Percentiles rank a stretch among this genome's conserved stretches.
Evolutionary conservation across 23 tunicate genomes (phyloP).

Genomic region (Styela plicata): DNA sequence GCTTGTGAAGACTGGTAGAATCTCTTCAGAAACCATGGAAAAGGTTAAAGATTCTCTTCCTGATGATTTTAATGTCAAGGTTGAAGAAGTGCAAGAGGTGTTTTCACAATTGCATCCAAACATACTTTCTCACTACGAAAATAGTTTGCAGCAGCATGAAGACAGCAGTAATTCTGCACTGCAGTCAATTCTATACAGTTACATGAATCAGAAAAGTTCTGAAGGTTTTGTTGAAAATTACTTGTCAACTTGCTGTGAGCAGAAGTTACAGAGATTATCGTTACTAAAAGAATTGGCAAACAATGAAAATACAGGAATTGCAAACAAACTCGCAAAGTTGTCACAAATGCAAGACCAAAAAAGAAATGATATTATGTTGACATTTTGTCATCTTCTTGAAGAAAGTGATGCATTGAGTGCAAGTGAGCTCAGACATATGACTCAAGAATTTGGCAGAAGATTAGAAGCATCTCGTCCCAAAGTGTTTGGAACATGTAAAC

Average conservation of each 20-base stretch:
- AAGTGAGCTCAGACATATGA: background rate
- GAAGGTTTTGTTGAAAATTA: slow-evolving; percentile 23
- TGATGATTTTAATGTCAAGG: background rate
- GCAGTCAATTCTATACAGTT: background rate
- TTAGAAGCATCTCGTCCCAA: slow-evolving; percentile 2
- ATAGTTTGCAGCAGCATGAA: background rate
- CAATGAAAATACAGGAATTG: slow-evolving; percentile 11
- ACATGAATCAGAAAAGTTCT: background rate
- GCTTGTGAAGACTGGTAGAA: slow-evolving; percentile 8
- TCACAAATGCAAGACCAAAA: background rate
- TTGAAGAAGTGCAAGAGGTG: background rate
- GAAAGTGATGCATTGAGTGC: slow-evolving; percentile 12
- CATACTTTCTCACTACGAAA: background rate
- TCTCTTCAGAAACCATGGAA: slow-evolving; percentile 10
- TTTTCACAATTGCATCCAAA: slow-evolving; percentile 6
- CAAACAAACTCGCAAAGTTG: background rate
- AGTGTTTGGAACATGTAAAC: background rate
- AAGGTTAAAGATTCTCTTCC: slow-evolving; percentile 15
- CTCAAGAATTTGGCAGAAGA: background rate
- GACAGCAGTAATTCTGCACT: background rate
- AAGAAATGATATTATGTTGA: background rate
- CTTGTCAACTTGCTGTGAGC: background rate
- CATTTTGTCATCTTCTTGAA: slow-evolving; percentile 8
- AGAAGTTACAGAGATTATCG: background rate
- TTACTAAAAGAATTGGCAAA: slow-evolving; percentile 2